Evolutionary conservation across 2,113 vertebrate genomes (phyloP), one percentile per base, ranked within the genome.

Genomic region (Carollia perspicillata): DNA sequence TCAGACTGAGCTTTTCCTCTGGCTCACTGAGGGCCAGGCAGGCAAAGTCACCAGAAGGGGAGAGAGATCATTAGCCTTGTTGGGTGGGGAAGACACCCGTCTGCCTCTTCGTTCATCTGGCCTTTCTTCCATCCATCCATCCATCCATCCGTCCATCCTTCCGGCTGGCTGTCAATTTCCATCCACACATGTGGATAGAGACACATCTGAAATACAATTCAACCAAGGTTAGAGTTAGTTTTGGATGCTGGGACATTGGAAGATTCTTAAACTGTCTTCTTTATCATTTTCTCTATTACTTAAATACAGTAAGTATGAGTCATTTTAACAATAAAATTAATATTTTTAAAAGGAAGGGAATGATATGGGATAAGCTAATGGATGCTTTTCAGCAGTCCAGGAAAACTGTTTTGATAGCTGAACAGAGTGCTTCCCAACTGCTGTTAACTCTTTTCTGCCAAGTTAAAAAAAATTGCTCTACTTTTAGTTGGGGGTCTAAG

Each of bases 311-410:
- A 89, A 89, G 33, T 18, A 17, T 96, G 90, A 96, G 60, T 95
- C 91, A 93, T 68, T 93, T 94, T 79, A 95, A 93, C 83, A 89
- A 90, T 80, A 58, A 95, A 93, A 91, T 92, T 90, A 89, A 92
- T 93, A 66, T 84, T 92, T 97, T 95, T 66, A 18, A 85, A 81
- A 93, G 51, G 95, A 86, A 95, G 77, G 83, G 71, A n/a, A 65
- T 68, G 47, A 53, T 72, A 68, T 3, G 40, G 74, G 55, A 95
- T 91, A 72, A 94, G 78, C 77, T 93, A 96, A 94, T 94, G 49
- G 72, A 72, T 87, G 30, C 26, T 89, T 96, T 95, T 93, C 89
- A 74, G 8, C 60, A 89, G 91, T 40, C 94, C 58, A 30, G 69
- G 81, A 55, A 91, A 71, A 92, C 71, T 85, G 77, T 91, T 95